phyloP scores from a whole-genome alignment of 2,797 vertebrate genomes.

The Ceryle rudis region DNA sequence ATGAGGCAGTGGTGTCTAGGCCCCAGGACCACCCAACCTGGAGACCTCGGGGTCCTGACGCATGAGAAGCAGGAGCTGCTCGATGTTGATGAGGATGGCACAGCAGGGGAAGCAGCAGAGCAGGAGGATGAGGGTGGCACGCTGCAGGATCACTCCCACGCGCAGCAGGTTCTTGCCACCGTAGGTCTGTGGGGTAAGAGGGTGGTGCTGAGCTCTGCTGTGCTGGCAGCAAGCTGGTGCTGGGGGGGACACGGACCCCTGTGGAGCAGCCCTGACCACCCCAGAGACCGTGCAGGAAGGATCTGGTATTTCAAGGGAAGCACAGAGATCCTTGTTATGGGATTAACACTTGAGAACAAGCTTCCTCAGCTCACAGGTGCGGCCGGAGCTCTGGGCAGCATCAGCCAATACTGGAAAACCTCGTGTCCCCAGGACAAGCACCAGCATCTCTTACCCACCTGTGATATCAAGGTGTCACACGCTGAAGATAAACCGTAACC shows the following conservation, averaged over 20 bases:
- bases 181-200: slow-evolving; percentile 79
- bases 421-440: fast-evolving
- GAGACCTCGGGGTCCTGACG: slow-evolving; percentile 84
- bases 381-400: not conserved
- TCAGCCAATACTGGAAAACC: not conserved
- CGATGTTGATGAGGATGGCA: slow-evolving; percentile 86
- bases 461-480: slow-evolving; percentile 94
- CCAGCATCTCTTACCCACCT: slow-evolving; percentile 76
- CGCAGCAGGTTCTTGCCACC: slow-evolving; percentile 88
- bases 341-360: not conserved
- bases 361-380: fast-evolving
- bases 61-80: slow-evolving; percentile 82
- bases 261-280: not conserved
- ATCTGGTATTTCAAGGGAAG: not conserved
- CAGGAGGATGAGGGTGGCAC: slow-evolving; percentile 83
- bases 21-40: slow-evolving; percentile 69
- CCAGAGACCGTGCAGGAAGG: fast-evolving
- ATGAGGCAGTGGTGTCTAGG: not conserved
- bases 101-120: slow-evolving; percentile 89
- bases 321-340: fast-evolving
- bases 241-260: not conserved
- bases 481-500: slow-evolving; percentile 86
- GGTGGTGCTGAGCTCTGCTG: not conserved
- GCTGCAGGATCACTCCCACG: slow-evolving; percentile 88
- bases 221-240: fast-evolving